These are phyloP conservation scores for Rotaria sp. DNA, from an alignment of 2,888 invertebrate species.

Conservation along the genomic window DNA sequence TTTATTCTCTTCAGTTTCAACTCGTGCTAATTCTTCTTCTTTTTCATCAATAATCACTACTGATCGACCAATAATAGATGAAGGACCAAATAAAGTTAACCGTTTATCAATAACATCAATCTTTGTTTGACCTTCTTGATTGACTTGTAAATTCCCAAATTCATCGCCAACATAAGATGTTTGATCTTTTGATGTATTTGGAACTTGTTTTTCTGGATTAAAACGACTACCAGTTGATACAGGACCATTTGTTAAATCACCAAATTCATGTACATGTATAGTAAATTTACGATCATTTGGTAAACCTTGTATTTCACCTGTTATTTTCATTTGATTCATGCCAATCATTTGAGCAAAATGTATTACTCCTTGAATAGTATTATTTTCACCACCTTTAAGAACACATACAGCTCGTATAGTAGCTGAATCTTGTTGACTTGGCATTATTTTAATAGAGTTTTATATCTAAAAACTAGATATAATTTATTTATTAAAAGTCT, in stretches of 20 bases:
- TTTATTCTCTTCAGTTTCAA: constrained; percentile 82
- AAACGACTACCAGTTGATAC: constrained; percentile 89
- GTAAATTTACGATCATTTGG: constrained; percentile 61
- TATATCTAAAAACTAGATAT: neutral
- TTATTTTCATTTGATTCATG: neutral
- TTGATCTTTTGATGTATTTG: constrained; percentile 70
- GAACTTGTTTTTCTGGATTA: constrained; percentile 72
- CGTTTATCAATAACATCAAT: constrained; percentile 48
- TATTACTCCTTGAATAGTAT: neutral
- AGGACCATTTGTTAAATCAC: constrained; percentile 82
- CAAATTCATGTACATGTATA: constrained; percentile 90
- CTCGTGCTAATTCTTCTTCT: constrained; percentile 77
- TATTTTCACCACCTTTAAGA: neutral
- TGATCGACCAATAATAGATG: constrained; percentile 54
- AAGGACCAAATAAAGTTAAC: constrained; percentile 48
- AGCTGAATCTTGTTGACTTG: neutral
- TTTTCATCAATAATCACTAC: constrained; percentile 70
- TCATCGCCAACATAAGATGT: constrained; percentile 76
- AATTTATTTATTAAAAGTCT: too few species aligned
- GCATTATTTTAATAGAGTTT: neutral
- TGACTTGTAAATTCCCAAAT: constrained; percentile 63
- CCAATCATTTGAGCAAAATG: constrained; percentile 16
- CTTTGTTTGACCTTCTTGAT: constrained; percentile 46
- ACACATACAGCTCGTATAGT: neutral
- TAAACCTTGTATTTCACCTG: neutral